Percentiles rank a stretch among this genome's conserved stretches.
Evolutionary conservation across 2,888 invertebrate genomes (phyloP).

Genomic region (Ichneumoninae sp.): DNA sequence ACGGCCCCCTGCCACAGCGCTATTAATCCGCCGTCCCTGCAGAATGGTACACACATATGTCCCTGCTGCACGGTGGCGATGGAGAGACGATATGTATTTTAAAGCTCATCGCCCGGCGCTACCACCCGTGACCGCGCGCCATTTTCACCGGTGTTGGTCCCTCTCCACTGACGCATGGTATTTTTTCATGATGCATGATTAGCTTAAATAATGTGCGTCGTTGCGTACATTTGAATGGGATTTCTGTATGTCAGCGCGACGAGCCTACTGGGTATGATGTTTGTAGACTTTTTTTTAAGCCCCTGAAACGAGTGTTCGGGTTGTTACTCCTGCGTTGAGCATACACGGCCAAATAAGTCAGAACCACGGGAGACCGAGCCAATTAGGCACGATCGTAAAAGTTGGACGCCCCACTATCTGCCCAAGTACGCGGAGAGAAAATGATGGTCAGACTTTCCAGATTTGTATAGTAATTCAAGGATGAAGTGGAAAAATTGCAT

Average conservation of each 20-base stretch:
- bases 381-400: no score
- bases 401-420: no score
- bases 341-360: background rate
- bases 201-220: constrained; percentile 33
- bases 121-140: background rate
- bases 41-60: background rate
- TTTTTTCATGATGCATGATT: constrained; percentile 34
- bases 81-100: constrained; percentile 54
- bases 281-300: background rate
- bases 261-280: background rate
- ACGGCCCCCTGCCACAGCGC: background rate
- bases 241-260: constrained; percentile 6
- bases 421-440: no score
- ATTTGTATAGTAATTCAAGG: no score
- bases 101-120: constrained; percentile 38
- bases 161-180: constrained; percentile 1
- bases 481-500: no score
- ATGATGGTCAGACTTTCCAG: no score
- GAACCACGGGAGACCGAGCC: background rate
- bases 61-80: background rate
- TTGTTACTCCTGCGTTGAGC: background rate
- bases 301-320: background rate
- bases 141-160: background rate
- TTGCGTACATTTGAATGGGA: constrained; percentile 4
- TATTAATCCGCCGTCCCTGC: constrained; percentile 40